phyloP scores from a whole-genome alignment of 1,140 invertebrate genomes.

The Anagrus nilaparvatae region DNA sequence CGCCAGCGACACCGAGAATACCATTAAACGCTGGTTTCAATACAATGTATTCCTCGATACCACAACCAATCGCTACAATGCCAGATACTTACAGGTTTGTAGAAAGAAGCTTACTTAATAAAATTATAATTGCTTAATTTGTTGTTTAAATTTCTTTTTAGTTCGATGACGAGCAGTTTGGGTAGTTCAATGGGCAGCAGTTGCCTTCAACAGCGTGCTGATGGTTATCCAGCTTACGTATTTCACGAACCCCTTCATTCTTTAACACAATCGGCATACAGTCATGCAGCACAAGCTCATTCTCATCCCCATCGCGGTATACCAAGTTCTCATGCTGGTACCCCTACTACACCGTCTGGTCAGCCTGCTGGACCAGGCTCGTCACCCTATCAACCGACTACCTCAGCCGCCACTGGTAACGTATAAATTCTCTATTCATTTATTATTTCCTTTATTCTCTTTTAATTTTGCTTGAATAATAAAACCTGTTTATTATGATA shows the following conservation, averaged over 20 bases:
- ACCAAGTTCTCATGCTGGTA: constrained; percentile 36
- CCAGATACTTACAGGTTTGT: constrained; percentile 88
- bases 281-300: constrained; percentile 42
- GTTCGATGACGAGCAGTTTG: constrained; percentile 70
- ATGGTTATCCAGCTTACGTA: constrained; percentile 80
- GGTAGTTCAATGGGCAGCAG: constrained; percentile 69
- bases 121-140: constrained; percentile 2
- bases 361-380: constrained; percentile 35
- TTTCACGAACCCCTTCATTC: constrained; percentile 82
- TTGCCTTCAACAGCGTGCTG: constrained; percentile 81
- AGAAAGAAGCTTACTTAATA: background rate
- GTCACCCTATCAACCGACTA: constrained; percentile 52
- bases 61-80: constrained; percentile 88
- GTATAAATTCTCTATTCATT: constrained; percentile 7
- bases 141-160: constrained; percentile 38
- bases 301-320: constrained; percentile 42
- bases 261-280: constrained; percentile 46
- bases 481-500: constrained; percentile 23
- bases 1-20: constrained; percentile 52
- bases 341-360: constrained; percentile 36
- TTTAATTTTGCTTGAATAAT: constrained; percentile 12
- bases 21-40: constrained; percentile 84
- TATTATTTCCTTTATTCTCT: constrained; percentile 12
- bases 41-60: constrained; percentile 91
- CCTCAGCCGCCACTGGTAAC: constrained; percentile 50